Base-by-base conservation (phyloP, 2,113 vertebrate genomes). In the Bos indicus region DNA sequence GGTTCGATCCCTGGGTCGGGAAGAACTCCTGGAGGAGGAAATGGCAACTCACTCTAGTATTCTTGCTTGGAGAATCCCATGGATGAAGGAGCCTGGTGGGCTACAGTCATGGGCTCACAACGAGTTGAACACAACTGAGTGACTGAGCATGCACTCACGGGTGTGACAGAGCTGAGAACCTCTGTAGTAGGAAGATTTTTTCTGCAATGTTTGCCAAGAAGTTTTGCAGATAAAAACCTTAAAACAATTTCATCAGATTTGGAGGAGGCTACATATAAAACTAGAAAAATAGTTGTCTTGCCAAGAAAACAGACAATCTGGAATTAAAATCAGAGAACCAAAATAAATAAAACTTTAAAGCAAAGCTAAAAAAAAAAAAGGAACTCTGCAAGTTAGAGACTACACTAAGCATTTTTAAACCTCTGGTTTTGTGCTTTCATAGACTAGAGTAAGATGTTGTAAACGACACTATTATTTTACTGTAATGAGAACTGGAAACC, bases 391-490 rank as follows among this genome's bases (percentile, higher is more conserved):
- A 84, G 48, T 83, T 62, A 81, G 59, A 93, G n/a, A 40, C 54
- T 57, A 48, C 10, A 52, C 14, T 51, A 56, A 95, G 40, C 9
- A 82, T 82, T 91, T 87, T 82, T 28, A 84, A 95, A 84, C 94
- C 43, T 64, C 51, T 77, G 83, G 40, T 88, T 57, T 12, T 90
- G 36, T 93, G 81, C 95, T 95, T 97, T 91, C 64, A 90, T 43
- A 98, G 62, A 97, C 33, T 13, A 97, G 88, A 93, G 7, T 15
- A 97, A 93, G n/a, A 93, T 71, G 9, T 83, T 87, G 71, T 97
- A 83, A 88, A 91, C 0, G 60, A 40, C 51, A 93, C 83, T 77
- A 33, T 94, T 91, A 57, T 67, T 93, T 91, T 97, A 96, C 21
- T 92, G 10, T 78, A 97, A 40, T 0, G 1, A 85, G 83, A 98